These are phyloP conservation scores for Hippopotamus amphibius DNA, from an alignment of 2,113 vertebrate genomes.

Conservation along the genomic window DNA sequence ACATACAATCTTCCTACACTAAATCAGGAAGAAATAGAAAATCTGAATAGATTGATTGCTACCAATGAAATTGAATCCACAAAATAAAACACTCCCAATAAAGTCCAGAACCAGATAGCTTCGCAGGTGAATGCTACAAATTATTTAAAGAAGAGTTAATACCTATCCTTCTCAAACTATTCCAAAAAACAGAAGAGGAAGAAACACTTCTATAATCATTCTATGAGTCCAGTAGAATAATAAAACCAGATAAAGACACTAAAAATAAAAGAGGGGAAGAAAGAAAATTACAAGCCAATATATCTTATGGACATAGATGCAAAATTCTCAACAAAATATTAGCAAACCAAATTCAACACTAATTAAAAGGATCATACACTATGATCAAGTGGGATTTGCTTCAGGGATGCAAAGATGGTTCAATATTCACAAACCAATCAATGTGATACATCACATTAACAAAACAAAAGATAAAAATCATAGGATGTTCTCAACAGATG, in stretches of 20 bases:
- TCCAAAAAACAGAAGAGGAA: background rate
- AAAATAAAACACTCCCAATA: background rate
- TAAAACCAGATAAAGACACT: background rate
- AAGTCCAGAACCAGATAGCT: background rate
- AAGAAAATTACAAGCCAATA: background rate
- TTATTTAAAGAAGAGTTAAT: background rate
- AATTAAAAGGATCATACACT: background rate
- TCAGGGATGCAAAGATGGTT: background rate
- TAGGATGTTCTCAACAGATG: background rate
- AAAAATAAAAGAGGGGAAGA: background rate
- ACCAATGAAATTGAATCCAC: background rate
- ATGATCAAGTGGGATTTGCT: background rate
- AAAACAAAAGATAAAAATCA: background rate
- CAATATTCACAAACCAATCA: background rate
- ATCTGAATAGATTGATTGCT: background rate
- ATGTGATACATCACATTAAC: background rate
- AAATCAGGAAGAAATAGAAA: background rate
- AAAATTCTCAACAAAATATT: background rate
- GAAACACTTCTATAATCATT: background rate
- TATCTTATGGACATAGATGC: background rate
- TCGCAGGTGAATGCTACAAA: background rate
- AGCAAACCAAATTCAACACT: background rate
- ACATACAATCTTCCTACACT: background rate
- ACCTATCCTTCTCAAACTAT: background rate
- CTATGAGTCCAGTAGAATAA: background rate